phyloP scores from a whole-genome alignment of 2,888 invertebrate species.

The Chrysodeixis includens region DNA sequence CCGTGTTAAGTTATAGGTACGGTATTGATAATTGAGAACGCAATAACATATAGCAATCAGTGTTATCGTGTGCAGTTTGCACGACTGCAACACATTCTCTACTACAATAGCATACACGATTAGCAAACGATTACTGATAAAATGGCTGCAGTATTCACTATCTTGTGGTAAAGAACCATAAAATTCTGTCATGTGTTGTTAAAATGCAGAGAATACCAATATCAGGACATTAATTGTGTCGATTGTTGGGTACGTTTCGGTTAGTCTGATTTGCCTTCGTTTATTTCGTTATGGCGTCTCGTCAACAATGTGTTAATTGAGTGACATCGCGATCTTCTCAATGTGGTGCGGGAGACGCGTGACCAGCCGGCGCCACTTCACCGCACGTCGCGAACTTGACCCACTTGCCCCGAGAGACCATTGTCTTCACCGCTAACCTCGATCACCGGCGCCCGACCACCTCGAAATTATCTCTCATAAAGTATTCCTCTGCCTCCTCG shows the following conservation, averaged over 20 bases:
- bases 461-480: conserved; percentile 66
- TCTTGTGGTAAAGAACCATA: conserved; percentile 15
- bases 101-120: conserved; percentile 30
- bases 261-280: not conserved
- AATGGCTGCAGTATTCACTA: conserved; percentile 17
- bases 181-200: not conserved
- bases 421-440: conserved; percentile 81
- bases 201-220: not conserved
- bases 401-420: conserved; percentile 80
- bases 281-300: not conserved
- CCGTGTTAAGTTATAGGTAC: conserved; percentile 35
- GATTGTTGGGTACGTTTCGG: not conserved
- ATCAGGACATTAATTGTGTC: not conserved
- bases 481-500: conserved; percentile 59
- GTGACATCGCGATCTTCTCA: conserved; percentile 20
- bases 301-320: not conserved
- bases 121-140: conserved; percentile 24
- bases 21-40: conserved; percentile 53
- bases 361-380: conserved; percentile 69
- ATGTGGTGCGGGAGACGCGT: conserved; percentile 62
- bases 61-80: conserved; percentile 45
- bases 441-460: conserved; percentile 68
- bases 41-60: conserved; percentile 54
- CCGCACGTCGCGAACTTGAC: conserved; percentile 83
- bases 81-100: conserved; percentile 26